Conservation (phyloP, 2,113 vertebrate genomes). For the Cercopithecus mona region DNA sequence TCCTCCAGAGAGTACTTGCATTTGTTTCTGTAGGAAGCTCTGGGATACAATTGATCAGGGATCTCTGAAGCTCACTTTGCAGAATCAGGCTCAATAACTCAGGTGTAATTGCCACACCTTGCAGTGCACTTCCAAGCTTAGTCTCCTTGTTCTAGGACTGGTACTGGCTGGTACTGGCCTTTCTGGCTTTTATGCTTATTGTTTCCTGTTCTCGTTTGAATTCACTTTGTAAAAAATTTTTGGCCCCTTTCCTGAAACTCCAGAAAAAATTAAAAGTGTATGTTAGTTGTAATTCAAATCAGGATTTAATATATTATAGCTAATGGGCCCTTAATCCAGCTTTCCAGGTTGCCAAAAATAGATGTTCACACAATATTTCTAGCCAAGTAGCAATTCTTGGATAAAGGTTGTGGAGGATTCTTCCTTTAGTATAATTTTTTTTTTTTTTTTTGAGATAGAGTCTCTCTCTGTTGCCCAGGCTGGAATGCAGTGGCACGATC, state of each 20-base stretch:
- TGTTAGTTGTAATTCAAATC: slow-evolving; percentile 27
- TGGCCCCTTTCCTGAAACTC: neutral
- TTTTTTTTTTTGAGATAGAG: too few relatives aligned
- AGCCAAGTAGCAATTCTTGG: slow-evolving; percentile 6
- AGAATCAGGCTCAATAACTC: neutral
- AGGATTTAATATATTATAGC: neutral
- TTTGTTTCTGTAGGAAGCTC: neutral
- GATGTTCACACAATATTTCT: neutral
- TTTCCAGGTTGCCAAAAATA: slow-evolving; percentile 12
- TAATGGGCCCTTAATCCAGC: neutral
- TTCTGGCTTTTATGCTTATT: neutral
- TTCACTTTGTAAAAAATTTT: neutral
- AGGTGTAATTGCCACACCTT: neutral
- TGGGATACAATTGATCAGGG: neutral
- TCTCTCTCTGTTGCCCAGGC: too few relatives aligned
- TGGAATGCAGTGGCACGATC: too few relatives aligned
- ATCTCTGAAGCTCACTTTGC: neutral
- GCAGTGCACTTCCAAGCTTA: neutral
- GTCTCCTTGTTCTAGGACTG: neutral
- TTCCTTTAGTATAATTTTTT: neutral
- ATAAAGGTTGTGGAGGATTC: neutral
- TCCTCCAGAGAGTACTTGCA: neutral
- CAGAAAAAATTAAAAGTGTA: neutral
- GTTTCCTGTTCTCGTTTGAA: neutral
- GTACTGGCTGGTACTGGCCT: too few relatives aligned